A percentile compares a stretch with the other conserved stretches of the same genome.
These are phyloP conservation scores for Molossus alvarezi DNA, from an alignment of 2,797 vertebrate species.

Conservation along the genomic window DNA sequence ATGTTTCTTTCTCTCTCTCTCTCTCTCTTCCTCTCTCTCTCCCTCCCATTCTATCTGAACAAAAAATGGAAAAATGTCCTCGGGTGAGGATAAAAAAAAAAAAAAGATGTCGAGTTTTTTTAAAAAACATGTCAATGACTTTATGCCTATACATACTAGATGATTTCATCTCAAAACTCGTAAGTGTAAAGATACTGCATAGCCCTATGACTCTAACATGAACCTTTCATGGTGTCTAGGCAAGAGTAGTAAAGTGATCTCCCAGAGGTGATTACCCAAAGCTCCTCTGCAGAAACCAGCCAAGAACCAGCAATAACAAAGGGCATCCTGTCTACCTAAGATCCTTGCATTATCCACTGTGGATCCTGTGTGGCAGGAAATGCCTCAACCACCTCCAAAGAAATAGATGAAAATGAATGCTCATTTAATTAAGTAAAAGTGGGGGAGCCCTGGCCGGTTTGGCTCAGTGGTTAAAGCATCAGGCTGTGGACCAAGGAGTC, in stretches of 20 bases:
- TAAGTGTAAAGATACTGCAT: not conserved
- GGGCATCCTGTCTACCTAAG: not conserved
- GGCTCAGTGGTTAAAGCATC: too few relatives aligned
- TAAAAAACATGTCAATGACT: not conserved
- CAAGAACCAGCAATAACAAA: not conserved
- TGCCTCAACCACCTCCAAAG: not conserved
- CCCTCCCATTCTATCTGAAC: too few relatives aligned
- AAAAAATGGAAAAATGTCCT: too few relatives aligned
- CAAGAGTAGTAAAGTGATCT: not conserved
- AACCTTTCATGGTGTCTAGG: not conserved
- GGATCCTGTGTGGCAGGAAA: not conserved
- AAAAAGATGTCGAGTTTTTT: not conserved
- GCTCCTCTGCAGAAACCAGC: not conserved
- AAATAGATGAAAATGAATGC: not conserved
- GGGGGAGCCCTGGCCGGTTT: too few relatives aligned
- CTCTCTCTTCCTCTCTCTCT: too few relatives aligned
- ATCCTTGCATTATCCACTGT: accelerated
- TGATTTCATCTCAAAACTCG: not conserved
- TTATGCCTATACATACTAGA: not conserved
- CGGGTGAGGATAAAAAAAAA: too few relatives aligned
- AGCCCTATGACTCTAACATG: not conserved
- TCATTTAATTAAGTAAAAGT: not conserved
- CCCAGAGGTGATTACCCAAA: not conserved
- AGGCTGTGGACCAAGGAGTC: too few relatives aligned
- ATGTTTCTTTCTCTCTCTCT: too few relatives aligned